A percentile compares a stretch with the other conserved stretches of the same genome.
Evolutionary conservation across 2,113 vertebrate species (phyloP).

Genomic region (Campylomormyrus numenius): DNA sequence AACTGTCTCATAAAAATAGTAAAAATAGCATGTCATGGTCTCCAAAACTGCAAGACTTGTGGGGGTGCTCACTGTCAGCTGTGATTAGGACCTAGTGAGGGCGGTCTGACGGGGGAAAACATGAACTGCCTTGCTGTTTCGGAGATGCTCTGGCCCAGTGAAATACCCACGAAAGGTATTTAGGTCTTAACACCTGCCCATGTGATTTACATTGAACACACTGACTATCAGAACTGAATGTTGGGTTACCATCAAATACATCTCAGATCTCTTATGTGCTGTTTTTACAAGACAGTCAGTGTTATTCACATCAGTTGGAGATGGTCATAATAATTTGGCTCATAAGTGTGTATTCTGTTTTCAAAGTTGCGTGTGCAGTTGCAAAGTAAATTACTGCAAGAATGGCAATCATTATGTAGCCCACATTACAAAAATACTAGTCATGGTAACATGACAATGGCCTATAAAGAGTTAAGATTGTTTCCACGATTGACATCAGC

Average conservation of each 20-base stretch:
- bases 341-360: background rate
- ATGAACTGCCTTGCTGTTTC: background rate
- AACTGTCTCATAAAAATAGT: background rate
- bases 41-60: background rate
- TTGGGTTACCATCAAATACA: background rate
- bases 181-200: background rate
- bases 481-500: background rate
- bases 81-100: background rate
- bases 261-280: background rate
- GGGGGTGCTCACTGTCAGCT: background rate
- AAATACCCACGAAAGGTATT: background rate
- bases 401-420: background rate
- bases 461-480: background rate
- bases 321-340: background rate
- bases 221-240: background rate
- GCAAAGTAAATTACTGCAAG: background rate
- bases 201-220: background rate
- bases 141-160: background rate
- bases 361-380: background rate
- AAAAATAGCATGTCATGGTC: background rate
- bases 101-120: background rate
- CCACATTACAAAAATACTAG: background rate
- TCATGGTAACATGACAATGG: background rate
- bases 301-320: background rate
- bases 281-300: background rate